These are phyloP conservation scores for Regulus satrapa DNA, from an alignment of 2,113 vertebrate genomes.

Conservation along the genomic window DNA sequence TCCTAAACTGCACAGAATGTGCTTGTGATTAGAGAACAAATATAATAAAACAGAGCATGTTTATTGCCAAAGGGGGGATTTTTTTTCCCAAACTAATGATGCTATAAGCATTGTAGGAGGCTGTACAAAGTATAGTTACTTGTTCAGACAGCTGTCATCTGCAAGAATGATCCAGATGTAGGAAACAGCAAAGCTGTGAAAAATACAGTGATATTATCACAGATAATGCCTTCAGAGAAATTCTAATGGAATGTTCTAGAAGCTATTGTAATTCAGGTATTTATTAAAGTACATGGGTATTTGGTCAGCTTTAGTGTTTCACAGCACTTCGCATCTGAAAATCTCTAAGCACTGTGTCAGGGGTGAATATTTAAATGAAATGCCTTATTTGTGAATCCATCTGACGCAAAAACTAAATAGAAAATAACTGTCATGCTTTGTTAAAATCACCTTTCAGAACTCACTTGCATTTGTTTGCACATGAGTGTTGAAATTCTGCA, in stretches of 20 bases:
- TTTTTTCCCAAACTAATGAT: background rate
- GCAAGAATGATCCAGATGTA: background rate
- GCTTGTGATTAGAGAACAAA: slow-evolving; percentile 14
- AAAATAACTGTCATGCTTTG: background rate
- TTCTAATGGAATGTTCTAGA: background rate
- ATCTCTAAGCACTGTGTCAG: background rate
- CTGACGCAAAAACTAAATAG: background rate
- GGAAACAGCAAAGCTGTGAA: background rate
- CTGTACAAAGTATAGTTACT: background rate
- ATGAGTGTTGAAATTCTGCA: background rate
- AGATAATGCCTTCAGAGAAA: background rate
- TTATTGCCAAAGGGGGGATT: background rate
- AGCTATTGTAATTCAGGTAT: background rate
- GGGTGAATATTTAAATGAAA: background rate
- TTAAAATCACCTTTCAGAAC: background rate
- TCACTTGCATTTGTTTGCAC: background rate
- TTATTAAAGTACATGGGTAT: background rate
- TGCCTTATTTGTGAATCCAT: background rate
- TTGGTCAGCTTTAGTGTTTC: background rate
- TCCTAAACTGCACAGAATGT: background rate
- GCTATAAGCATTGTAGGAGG: background rate
- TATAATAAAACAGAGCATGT: slow-evolving; percentile 29
- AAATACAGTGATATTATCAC: background rate
- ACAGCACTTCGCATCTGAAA: background rate
- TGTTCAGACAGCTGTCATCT: slow-evolving; percentile 14